Evolutionary conservation across 2,113 vertebrate species (phyloP).

Genomic region (Mobula hypostoma): DNA sequence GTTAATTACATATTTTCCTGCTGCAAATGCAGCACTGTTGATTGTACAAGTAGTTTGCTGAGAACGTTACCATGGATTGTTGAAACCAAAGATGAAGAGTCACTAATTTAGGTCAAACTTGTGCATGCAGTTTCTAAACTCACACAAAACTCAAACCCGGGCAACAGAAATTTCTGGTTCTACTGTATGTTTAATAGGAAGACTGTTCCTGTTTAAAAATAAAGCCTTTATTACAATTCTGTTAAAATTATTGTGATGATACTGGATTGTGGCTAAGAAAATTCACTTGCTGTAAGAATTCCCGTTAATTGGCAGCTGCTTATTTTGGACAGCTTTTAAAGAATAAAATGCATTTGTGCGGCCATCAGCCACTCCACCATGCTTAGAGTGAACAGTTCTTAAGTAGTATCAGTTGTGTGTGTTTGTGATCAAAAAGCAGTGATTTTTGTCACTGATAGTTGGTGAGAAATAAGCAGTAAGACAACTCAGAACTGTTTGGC

Average conservation of each 20-base stretch:
- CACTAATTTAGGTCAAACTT: not conserved
- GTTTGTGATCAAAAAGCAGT: no score
- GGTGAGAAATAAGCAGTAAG: no score
- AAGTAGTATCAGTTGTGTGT: no score
- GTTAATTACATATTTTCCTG: conserved; percentile 37
- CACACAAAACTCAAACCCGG: not conserved
- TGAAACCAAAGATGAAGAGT: not conserved
- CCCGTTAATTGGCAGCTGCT: no score
- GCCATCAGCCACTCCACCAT: no score
- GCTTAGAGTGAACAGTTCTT: no score
- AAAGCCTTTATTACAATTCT: not conserved
- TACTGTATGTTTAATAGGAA: not conserved
- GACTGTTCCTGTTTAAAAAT: not conserved
- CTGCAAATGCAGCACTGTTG: conserved; percentile 3
- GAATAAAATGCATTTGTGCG: no score
- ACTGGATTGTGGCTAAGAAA: not conserved
- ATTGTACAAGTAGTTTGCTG: not conserved
- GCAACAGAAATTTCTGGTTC: not conserved
- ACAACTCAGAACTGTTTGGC: no score
- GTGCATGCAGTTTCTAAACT: not conserved
- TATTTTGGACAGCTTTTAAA: no score
- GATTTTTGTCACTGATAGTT: no score
- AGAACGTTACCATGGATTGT: not conserved
- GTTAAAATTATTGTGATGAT: not conserved
- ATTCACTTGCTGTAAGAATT: not conserved